Percentiles rank a stretch among this genome's conserved stretches.
Evolutionary conservation across 1,140 invertebrate genomes (phyloP).

Genomic region (Archegozetes longisetosus): DNA sequence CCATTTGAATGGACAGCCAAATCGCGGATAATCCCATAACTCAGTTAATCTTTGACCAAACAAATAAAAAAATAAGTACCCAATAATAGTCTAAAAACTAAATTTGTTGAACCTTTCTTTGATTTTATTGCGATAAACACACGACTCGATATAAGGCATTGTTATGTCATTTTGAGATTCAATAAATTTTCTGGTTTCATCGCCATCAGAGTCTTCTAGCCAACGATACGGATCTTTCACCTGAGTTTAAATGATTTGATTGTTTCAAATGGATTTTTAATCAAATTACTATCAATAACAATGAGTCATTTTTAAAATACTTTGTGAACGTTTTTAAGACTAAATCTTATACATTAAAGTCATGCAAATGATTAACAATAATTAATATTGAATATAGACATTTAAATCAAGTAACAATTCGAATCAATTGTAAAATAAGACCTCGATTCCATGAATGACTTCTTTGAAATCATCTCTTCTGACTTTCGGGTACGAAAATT

Average conservation of each 20-base stretch:
- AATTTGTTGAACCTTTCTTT: not conserved
- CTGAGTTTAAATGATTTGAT: no score
- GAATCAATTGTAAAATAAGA: no score
- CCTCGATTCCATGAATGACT: not conserved
- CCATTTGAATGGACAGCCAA: conserved; percentile 62
- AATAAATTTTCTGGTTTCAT: conserved; percentile 82
- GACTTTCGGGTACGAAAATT: not conserved
- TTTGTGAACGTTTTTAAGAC: no score
- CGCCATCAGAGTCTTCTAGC: conserved; percentile 85
- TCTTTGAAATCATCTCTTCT: not conserved
- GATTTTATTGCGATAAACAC: conserved; percentile 51
- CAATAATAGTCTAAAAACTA: not conserved
- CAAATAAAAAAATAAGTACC: conserved; percentile 1
- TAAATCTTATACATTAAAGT: no score
- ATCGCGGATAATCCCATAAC: conserved; percentile 92
- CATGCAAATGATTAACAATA: no score
- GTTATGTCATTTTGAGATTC: conserved; percentile 80
- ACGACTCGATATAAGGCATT: conserved; percentile 61
- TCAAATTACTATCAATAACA: no score
- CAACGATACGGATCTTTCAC: conserved; percentile 84
- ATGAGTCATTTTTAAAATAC: no score
- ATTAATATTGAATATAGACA: no score
- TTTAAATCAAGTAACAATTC: no score
- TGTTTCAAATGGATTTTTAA: no score
- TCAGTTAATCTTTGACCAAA: conserved; percentile 45